Evolutionary conservation across 2,113 vertebrate species (phyloP).

Genomic region (Saguinus midas): DNA sequence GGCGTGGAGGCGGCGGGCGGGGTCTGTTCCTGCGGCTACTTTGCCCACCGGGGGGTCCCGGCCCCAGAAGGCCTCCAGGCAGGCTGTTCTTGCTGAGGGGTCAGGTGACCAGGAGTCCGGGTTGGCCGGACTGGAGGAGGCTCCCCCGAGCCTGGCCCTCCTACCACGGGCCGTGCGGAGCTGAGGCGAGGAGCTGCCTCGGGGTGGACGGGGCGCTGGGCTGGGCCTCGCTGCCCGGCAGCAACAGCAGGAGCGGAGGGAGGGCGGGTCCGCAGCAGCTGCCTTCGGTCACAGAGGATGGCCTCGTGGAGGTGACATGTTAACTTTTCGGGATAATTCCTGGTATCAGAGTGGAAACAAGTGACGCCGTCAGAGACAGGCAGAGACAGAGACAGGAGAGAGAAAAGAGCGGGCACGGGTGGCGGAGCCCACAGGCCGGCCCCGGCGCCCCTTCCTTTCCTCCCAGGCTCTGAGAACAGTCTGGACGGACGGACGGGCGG

Average conservation of each 20-base stretch:
- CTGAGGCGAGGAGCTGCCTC: not conserved
- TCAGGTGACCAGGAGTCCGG: not conserved
- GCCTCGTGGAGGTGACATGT: constrained; percentile 86
- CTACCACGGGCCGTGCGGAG: constrained; percentile 14
- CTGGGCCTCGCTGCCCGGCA: not conserved
- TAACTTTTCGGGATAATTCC: constrained; percentile 99
- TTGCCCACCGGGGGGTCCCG: not conserved
- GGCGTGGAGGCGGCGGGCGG: not conserved
- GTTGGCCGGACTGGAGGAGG: not conserved
- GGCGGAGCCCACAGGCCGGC: not conserved
- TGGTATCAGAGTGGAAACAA: constrained; percentile 96
- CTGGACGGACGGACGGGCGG: constrained; percentile 77
- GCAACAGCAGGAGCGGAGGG: constrained; percentile 70
- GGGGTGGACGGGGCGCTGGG: not conserved
- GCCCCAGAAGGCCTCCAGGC: not conserved
- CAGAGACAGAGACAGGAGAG: constrained; percentile 72
- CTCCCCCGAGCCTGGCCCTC: constrained; percentile 17
- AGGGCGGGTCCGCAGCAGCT: constrained; percentile 84
- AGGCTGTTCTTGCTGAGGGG: not conserved
- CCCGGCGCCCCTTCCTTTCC: constrained; percentile 38
- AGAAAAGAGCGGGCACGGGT: constrained; percentile 43
- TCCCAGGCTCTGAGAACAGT: constrained; percentile 71
- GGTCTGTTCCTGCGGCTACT: not conserved
- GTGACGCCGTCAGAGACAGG: constrained; percentile 85
- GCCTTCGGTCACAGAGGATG: constrained; percentile 88